Conservation (phyloP, 2,113 vertebrate genomes). For the Prunella fulvescens region DNA sequence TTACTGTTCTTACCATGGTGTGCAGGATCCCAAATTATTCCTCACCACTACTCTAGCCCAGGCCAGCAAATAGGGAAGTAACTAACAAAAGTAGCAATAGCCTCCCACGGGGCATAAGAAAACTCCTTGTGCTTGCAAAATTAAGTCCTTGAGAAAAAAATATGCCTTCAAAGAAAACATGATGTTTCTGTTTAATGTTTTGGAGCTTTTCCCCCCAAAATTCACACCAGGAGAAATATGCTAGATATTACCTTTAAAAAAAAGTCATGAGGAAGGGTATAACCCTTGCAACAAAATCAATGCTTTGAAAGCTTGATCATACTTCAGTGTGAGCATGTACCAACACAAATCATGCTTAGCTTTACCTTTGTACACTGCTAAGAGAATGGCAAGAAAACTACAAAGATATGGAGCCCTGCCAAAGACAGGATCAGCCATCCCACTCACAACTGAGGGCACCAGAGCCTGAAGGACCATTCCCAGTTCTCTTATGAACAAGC, state of each 20-base stretch:
- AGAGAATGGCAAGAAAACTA: background rate
- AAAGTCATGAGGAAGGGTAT: background rate
- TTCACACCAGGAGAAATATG: background rate
- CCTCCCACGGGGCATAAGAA: background rate
- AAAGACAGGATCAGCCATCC: background rate
- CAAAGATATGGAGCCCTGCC: background rate
- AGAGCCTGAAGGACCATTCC: background rate
- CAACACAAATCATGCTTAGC: background rate
- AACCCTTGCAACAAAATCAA: background rate
- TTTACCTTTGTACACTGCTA: background rate
- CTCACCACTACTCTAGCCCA: background rate
- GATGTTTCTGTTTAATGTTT: background rate
- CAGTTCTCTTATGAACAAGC: background rate
- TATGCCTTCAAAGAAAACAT: background rate
- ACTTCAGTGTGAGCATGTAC: background rate
- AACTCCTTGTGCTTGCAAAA: background rate
- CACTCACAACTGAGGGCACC: background rate
- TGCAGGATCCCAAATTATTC: background rate
- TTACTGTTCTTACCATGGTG: background rate
- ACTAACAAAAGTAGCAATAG: background rate
- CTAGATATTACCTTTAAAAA: background rate
- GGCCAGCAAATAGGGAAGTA: background rate
- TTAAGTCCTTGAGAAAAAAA: background rate
- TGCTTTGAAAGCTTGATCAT: background rate
- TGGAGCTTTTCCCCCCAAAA: fast-evolving